Evolutionary conservation across 1,140 invertebrate genomes (phyloP), one percentile per base, ranked within the genome.

Genomic region (Cotesia chilonis): DNA sequence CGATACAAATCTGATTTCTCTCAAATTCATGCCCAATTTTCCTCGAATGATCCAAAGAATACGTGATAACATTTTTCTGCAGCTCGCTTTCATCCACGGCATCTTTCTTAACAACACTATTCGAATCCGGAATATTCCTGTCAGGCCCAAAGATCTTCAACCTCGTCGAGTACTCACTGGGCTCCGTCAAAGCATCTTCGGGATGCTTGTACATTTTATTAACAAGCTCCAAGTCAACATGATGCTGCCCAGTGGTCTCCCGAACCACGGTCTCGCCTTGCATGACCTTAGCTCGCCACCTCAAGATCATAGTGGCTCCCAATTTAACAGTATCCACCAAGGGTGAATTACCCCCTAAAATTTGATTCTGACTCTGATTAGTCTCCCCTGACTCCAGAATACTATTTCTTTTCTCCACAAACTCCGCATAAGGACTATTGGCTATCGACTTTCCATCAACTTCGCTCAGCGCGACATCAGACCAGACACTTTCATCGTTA

Each of bases 61-160:
- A 87, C 0, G 82, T 80, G 28, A 87, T 70, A 3, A 83, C 66
- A 74, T 83, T 87, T 65, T 82, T 83, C 17, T 77, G 72, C 54
- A 78, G 82, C 65, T 86, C 81, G 0, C 59, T 52, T 71, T 83
- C 81, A 2, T 76, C 76, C 14, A 78, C 71, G 9, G 76, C 63
- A 63, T 85, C 81, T 17, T 81, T 84, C 51, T 75, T 80, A 3
- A 73, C 9, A 14, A 76, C 14, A 10, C 59, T 69, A 28, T 59
- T 77, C 12, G 76, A 60, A 69, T 82, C 78, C 1, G 77, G 72
- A 36, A 85, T 68, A 60, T 87, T 85, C 38, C 83, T 71, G 66
- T 87, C 84, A 4, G 86, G 85, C 4, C 85, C 86, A 75, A 88
- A 88, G 57, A 88, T 84, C 38, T 78, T 87, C 2, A 88, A 70